phyloP scores from a whole-genome alignment of 37 sponge, comb jelly and placozoan species.

The Axinella damicornis region DNA sequence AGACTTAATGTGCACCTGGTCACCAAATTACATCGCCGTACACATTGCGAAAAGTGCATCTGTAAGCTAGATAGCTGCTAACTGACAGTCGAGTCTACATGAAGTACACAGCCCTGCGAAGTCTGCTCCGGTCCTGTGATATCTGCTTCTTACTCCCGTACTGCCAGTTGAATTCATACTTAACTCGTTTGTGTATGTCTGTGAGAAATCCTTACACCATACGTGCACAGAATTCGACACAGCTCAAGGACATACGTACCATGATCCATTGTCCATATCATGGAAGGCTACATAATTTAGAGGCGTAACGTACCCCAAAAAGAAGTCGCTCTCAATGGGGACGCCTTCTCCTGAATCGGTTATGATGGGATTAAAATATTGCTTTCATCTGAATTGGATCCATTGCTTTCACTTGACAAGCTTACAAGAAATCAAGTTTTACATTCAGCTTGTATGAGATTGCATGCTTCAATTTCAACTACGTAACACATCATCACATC shows the following conservation, averaged over 20 bases:
- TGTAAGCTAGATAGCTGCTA: too few relatives aligned
- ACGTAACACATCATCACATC: slow-evolving; percentile 67
- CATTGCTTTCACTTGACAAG: slow-evolving; percentile 81
- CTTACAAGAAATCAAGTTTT: slow-evolving; percentile 90
- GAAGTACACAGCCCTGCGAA: not conserved
- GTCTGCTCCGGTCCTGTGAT: not conserved
- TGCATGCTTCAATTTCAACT: slow-evolving; percentile 28
- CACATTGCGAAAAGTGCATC: too few relatives aligned
- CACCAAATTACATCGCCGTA: too few relatives aligned
- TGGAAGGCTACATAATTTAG: slow-evolving; percentile 26
- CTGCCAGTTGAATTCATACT: not conserved
- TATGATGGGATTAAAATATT: not conserved
- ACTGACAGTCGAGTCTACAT: not conserved
- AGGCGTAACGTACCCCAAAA: slow-evolving; percentile 53
- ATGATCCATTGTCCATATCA: slow-evolving; percentile 57
- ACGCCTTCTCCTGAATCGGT: slow-evolving; percentile 33
- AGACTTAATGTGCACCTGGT: too few relatives aligned
- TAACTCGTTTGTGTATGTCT: slow-evolving; percentile 22
- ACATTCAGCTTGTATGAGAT: slow-evolving; percentile 47
- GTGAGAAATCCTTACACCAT: not conserved
- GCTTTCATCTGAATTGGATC: slow-evolving; percentile 30
- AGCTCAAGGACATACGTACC: slow-evolving; percentile 58
- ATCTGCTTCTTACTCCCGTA: not conserved
- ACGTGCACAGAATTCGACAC: slow-evolving; percentile 19
- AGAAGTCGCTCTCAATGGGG: slow-evolving; percentile 58